Evolutionary conservation across 2,888 invertebrate genomes (phyloP).

Genomic region (Ellobium chinense): DNA sequence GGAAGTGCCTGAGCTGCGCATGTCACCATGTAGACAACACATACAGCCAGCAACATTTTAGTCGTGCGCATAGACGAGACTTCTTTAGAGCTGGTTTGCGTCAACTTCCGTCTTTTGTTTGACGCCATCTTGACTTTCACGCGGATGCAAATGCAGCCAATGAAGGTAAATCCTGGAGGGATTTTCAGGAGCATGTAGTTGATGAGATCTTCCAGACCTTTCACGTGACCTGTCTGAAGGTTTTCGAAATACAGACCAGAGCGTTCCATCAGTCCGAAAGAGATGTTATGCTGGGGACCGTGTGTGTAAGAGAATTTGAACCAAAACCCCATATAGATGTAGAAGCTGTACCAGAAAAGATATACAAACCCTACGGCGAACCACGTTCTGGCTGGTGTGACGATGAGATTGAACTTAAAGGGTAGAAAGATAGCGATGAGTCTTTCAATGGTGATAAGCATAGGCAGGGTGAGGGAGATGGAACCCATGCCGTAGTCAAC

Average conservation of each 20-base stretch:
- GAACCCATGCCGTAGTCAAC: conserved; percentile 4
- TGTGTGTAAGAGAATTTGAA: background rate
- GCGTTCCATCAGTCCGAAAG: background rate
- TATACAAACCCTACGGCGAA: background rate
- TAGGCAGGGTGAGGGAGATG: background rate
- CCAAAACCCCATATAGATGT: background rate
- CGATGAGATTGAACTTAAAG: background rate
- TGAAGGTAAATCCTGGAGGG: background rate
- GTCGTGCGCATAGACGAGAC: background rate
- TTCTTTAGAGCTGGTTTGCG: background rate
- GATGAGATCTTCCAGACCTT: too few relatives aligned
- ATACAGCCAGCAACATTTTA: conserved; percentile 16
- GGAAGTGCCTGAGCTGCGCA: background rate
- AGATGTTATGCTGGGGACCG: background rate
- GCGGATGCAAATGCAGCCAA: background rate
- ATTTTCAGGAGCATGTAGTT: background rate
- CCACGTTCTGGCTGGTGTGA: conserved; percentile 7
- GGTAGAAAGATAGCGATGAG: conserved; percentile 11
- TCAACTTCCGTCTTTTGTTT: background rate
- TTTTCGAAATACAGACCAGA: background rate
- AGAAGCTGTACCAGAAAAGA: background rate
- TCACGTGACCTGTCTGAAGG: background rate
- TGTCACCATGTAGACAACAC: background rate
- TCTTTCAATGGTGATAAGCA: conserved; percentile 15
- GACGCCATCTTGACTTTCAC: background rate